Evolutionary conservation across 2,888 invertebrate genomes (phyloP).

Genomic region (Tortricodes alternella): DNA sequence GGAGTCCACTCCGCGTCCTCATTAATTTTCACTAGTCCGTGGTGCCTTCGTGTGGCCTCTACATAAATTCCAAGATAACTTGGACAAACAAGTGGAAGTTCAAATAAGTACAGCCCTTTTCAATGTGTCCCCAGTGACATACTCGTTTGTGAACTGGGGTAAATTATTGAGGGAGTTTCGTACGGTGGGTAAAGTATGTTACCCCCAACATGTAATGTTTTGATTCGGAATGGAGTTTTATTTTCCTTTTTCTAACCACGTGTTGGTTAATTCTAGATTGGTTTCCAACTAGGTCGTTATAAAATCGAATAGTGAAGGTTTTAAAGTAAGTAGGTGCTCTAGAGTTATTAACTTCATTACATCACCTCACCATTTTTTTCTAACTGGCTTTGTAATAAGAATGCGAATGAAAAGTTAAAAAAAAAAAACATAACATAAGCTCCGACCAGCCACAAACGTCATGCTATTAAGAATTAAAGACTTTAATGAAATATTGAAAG

Average conservation of each 20-base stretch:
- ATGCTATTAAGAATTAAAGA: no score
- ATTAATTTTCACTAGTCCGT: conserved; percentile 71
- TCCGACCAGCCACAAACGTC: no score
- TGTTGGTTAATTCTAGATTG: no score
- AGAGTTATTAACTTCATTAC: no score
- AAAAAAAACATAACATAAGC: no score
- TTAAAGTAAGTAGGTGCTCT: no score
- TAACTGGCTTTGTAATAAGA: no score
- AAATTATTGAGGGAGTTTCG: conserved; percentile 45
- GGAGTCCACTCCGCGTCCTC: conserved; percentile 49
- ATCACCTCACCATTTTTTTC: no score
- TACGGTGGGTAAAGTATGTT: conserved; percentile 22
- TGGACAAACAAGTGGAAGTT: conserved; percentile 69
- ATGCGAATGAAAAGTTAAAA: no score
- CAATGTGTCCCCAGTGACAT: conserved; percentile 66
- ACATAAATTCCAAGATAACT: conserved; percentile 76
- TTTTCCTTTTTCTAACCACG: neutral
- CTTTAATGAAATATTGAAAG: no score
- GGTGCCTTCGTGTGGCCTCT: conserved; percentile 61
- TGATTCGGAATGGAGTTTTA: neutral
- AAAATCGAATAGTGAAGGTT: no score
- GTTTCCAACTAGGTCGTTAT: no score
- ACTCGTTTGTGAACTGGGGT: conserved; percentile 57
- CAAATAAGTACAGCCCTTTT: conserved; percentile 70
- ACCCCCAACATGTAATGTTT: conserved; percentile 10